Percentiles rank a stretch among this genome's conserved stretches.
phyloP scores from a whole-genome alignment of 2,113 vertebrate species.

The Hydrochoerus hydrochaeris region DNA sequence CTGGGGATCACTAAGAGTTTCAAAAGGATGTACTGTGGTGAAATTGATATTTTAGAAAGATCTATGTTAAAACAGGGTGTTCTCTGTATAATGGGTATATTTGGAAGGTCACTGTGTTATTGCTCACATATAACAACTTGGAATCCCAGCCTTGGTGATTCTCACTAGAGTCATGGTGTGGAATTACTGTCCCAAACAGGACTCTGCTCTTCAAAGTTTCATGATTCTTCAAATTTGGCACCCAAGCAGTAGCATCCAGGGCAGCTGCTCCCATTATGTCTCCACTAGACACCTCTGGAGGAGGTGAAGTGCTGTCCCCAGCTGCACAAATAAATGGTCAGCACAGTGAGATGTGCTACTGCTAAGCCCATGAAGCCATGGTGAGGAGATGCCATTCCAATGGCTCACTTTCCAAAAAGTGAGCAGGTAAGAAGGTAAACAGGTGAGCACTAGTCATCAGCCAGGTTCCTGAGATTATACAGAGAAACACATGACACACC shows the following conservation, averaged over 20 bases:
- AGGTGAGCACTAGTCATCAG: neutral
- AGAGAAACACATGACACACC: neutral
- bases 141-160: neutral
- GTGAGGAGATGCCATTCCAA: neutral
- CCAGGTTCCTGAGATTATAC: neutral
- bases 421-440: neutral
- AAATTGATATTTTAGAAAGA: neutral
- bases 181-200: neutral
- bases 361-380: neutral
- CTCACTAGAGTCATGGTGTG: neutral
- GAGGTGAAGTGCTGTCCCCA: no score
- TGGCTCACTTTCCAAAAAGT: neutral
- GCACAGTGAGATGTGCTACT: accelerated
- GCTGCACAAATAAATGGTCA: neutral
- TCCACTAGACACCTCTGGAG: neutral
- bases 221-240: neutral
- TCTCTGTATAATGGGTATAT: neutral
- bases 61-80: neutral
- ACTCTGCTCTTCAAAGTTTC: neutral
- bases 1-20: neutral
- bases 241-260: neutral
- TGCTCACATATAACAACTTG: neutral
- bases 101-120: neutral
- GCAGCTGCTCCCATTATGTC: no score
- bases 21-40: neutral